Base-by-base conservation (phyloP, 2,888 invertebrate genomes). In the Abrostola tripartita region DNA sequence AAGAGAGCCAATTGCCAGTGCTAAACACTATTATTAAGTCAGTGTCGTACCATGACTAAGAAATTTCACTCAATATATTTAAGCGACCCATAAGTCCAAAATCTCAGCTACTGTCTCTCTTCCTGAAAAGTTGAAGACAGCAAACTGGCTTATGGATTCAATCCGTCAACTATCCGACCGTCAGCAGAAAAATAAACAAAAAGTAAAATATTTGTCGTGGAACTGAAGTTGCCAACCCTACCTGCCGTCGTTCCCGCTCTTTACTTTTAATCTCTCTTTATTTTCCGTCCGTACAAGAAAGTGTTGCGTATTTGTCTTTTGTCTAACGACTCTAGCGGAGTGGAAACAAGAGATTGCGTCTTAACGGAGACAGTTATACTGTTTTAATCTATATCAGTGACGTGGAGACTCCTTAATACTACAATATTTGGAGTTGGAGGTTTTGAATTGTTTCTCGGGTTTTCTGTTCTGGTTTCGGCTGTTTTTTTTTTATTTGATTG, bases 251-350 rank as follows among this genome's bases (percentile, higher is more conserved):
- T 70, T 74, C 81, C 69, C 78, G 75, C 85, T 84, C 85, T 85
- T 89, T 89, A 89, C 88, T 91, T 92, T 92, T 92, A 92, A 92
- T 92, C 90, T 89, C 83, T 88, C 88, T 87, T 89, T 89, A 90
- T 90, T 90, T 90, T 85, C 86, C 83, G 85, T 87, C 83, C 80
- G 82, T 82, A 81, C 86, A 81, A 82, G 85, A 84, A 82, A 88
- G 89, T 87, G 90, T 88, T 90, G 88, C 87, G 89, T 91, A 89
- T 90, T 90, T 90, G 90, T 90, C 90, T 88, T 87, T 88, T 88
- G 91, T 90, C 87, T 87, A 88, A 88, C 88, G 89, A 88, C 87
- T 88, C 85, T 80, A 86, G 85, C 86, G 84, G 83, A 82, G 84
- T 83, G 83, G 86, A 84, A 86, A 85, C 84, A 77, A 73, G 86